These are phyloP conservation scores for Calliopum simillimum DNA, from an alignment of 2,888 invertebrate species.

Conservation along the genomic window DNA sequence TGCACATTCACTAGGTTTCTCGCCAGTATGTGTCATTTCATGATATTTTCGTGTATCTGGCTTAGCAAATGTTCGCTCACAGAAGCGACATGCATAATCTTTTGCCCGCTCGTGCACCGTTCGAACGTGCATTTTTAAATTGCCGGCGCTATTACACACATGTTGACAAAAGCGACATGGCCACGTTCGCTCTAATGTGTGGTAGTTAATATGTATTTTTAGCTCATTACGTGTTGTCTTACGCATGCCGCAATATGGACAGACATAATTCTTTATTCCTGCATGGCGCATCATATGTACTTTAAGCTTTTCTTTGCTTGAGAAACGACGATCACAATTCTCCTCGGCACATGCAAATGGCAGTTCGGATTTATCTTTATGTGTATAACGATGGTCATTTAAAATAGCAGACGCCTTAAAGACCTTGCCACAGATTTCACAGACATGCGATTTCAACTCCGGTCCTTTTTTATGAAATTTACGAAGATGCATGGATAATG, in stretches of 20 bases:
- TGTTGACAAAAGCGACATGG: constrained; percentile 57
- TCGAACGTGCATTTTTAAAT: constrained; percentile 57
- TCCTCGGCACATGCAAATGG: constrained; percentile 55
- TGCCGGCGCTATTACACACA: constrained; percentile 60
- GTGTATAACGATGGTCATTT: constrained; percentile 57
- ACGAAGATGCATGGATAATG: constrained; percentile 54
- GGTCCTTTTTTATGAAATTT: constrained; percentile 54
- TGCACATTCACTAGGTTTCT: constrained; percentile 58
- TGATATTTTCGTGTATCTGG: constrained; percentile 62
- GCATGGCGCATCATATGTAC: constrained; percentile 62
- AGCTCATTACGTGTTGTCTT: constrained; percentile 62
- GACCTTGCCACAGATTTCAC: constrained; percentile 60
- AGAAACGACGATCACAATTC: constrained; percentile 53
- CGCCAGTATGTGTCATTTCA: constrained; percentile 64
- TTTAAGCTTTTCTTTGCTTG: constrained; percentile 57
- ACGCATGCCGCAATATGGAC: constrained; percentile 58
- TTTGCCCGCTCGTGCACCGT: constrained; percentile 58
- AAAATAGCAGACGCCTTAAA: constrained; percentile 54
- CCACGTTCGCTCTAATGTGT: constrained; percentile 60
- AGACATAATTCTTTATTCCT: constrained; percentile 61
- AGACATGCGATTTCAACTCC: constrained; percentile 54
- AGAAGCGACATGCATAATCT: constrained; percentile 58
- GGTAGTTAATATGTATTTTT: constrained; percentile 61
- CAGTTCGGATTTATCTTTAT: constrained; percentile 54
- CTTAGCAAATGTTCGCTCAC: constrained; percentile 59